Conservation (phyloP, 1,140 invertebrate species). For the Laodelphax striatellus region DNA sequence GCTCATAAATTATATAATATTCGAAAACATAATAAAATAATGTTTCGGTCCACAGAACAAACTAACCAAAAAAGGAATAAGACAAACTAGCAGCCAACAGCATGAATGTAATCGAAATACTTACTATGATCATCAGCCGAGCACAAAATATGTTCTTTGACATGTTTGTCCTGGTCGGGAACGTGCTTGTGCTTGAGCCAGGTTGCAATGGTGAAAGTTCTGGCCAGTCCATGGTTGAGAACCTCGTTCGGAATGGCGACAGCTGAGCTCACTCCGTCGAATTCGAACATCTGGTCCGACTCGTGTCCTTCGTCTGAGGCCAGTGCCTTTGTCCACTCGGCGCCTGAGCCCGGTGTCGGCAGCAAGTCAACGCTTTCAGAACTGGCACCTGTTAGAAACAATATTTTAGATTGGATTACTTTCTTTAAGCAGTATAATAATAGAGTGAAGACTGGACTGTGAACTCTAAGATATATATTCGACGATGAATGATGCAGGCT, state of each 20-base stretch:
- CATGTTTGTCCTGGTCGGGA: constrained; percentile 64
- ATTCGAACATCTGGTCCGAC: constrained; percentile 87
- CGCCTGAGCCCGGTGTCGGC: constrained; percentile 65
- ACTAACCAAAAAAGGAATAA: too few relatives aligned
- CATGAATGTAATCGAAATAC: constrained; percentile 27
- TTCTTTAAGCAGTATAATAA: too few relatives aligned
- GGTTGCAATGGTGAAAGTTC: constrained; percentile 78
- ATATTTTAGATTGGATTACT: not conserved
- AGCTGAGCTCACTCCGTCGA: constrained; percentile 77
- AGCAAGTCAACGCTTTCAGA: constrained; percentile 65
- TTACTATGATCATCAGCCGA: constrained; percentile 92
- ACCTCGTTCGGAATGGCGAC: constrained; percentile 69
- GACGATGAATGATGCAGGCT: too few relatives aligned
- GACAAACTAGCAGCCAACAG: too few relatives aligned
- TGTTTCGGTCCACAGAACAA: too few relatives aligned
- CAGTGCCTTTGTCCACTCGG: constrained; percentile 76
- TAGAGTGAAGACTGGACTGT: too few relatives aligned
- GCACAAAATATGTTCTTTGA: constrained; percentile 91
- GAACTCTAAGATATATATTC: too few relatives aligned
- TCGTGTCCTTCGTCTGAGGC: constrained; percentile 80
- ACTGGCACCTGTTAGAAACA: constrained; percentile 42
- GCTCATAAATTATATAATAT: too few relatives aligned
- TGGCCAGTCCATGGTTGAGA: constrained; percentile 58
- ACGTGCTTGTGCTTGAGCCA: constrained; percentile 82
- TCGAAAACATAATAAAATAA: too few relatives aligned